Evolutionary conservation across 1,140 invertebrate species (phyloP).

Genomic region (Drosophila pseudoananassae): DNA sequence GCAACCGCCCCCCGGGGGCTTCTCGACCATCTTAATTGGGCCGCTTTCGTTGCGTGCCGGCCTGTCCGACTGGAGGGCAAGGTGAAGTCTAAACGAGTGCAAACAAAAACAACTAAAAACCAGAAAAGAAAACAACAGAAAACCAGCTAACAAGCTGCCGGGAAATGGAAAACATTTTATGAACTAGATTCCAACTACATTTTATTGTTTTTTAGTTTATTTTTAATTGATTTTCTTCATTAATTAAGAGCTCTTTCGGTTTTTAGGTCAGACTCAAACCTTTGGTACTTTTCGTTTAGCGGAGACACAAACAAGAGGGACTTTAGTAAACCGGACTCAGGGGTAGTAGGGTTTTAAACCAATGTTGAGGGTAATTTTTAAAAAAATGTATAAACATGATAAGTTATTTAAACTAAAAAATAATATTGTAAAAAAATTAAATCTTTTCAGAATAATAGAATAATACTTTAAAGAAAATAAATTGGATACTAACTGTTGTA

Average conservation of each 20-base stretch:
- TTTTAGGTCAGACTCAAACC: conserved; percentile 1
- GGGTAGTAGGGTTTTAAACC: background rate
- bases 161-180: background rate
- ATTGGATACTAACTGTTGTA: too few species aligned
- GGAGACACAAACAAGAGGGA: background rate
- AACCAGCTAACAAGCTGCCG: background rate
- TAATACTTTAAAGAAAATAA: too few species aligned
- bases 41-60: conserved; percentile 42
- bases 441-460: too few species aligned
- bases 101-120: background rate
- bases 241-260: background rate
- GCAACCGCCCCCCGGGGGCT: background rate
- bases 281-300: background rate
- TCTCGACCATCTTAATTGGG: conserved; percentile 36
- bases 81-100: conserved; percentile 3
- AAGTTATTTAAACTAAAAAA: too few species aligned
- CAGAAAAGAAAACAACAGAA: background rate
- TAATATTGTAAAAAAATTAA: too few species aligned
- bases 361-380: background rate
- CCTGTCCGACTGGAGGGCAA: conserved; percentile 26
- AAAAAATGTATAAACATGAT: too few species aligned
- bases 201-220: background rate
- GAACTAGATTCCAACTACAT: background rate
- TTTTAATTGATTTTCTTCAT: background rate
- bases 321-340: background rate